A percentile compares a stretch with the other conserved stretches of the same genome.
phyloP scores from a whole-genome alignment of 2,113 vertebrate species.

The Nyctereutes procyonoides region DNA sequence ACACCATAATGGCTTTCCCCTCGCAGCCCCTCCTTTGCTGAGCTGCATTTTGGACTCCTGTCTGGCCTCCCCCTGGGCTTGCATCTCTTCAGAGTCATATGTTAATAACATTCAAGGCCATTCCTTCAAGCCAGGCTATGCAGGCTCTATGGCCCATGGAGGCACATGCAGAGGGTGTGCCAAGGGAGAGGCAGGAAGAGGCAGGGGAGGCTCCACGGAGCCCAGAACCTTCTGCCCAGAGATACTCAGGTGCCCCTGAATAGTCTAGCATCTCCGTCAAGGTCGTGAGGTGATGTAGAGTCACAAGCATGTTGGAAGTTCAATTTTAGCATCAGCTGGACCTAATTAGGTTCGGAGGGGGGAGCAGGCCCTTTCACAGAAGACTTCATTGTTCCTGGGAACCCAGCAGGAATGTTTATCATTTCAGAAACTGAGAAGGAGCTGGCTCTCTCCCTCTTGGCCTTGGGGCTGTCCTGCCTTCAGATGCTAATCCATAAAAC shows the following conservation, averaged over 20 bases:
- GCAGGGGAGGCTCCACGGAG: neutral
- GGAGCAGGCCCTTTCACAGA: slow-evolving; percentile 55
- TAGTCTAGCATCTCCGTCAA: neutral
- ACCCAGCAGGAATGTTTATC: slow-evolving; percentile 65
- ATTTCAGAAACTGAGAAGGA: slow-evolving; percentile 60
- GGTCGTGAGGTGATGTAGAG: neutral
- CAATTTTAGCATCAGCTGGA: slow-evolving; percentile 79
- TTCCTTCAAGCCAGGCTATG: neutral
- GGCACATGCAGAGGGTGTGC: neutral
- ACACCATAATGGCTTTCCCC: neutral
- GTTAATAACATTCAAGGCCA: neutral
- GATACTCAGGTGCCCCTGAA: neutral
- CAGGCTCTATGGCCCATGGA: neutral
- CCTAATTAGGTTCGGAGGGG: slow-evolving; percentile 76
- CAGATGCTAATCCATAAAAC: neutral
- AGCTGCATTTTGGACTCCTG: neutral
- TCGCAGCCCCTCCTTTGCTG: fast-evolving
- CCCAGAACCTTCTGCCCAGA: neutral
- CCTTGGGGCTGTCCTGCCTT: slow-evolving; percentile 4
- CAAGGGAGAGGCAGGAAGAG: neutral
- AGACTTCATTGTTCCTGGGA: slow-evolving; percentile 59
- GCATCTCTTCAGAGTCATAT: neutral
- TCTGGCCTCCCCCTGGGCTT: neutral
- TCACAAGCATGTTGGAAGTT: slow-evolving; percentile 8
- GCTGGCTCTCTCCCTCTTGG: neutral